Percentiles rank a stretch among this genome's conserved stretches.
Conservation (phyloP, 2,113 vertebrate species). For the Phodopus roborovskii region DNA sequence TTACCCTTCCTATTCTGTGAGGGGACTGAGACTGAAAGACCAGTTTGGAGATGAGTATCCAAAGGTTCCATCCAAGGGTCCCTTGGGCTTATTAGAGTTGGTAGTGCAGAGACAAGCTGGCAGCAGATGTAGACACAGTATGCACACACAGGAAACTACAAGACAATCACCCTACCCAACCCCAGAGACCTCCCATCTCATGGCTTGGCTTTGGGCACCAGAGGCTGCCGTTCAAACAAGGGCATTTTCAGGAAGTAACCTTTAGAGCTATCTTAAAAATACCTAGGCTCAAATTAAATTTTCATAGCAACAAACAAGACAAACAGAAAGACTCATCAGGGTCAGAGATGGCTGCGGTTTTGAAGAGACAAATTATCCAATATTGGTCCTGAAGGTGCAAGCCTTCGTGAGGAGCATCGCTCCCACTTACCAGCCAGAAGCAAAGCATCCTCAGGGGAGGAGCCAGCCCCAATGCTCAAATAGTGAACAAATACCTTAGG, state of each 20-base stretch:
- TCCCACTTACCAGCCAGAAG: background rate
- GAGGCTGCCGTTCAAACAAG: background rate
- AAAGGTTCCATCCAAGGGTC: background rate
- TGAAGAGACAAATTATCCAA: conserved; percentile 12
- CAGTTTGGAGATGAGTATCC: background rate
- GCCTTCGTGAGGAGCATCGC: background rate
- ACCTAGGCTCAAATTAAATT: conserved; percentile 19
- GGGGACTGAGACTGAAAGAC: background rate
- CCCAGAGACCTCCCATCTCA: background rate
- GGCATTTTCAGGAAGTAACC: background rate
- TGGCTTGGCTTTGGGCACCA: background rate
- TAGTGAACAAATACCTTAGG: background rate
- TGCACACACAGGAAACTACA: background rate
- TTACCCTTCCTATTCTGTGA: background rate
- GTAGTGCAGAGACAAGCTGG: background rate
- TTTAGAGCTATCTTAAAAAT: conserved; percentile 40
- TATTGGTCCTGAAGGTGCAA: background rate
- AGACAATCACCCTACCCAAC: background rate
- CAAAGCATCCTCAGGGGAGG: background rate
- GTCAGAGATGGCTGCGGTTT: background rate
- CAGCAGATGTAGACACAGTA: background rate
- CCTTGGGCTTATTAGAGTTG: background rate
- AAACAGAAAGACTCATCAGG: background rate
- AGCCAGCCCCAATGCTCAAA: background rate
- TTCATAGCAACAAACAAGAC: conserved; percentile 17